Evolutionary conservation across 1,140 invertebrate species (phyloP), one percentile per base, ranked within the genome.

Genomic region (Dolichoris vasculosae): DNA sequence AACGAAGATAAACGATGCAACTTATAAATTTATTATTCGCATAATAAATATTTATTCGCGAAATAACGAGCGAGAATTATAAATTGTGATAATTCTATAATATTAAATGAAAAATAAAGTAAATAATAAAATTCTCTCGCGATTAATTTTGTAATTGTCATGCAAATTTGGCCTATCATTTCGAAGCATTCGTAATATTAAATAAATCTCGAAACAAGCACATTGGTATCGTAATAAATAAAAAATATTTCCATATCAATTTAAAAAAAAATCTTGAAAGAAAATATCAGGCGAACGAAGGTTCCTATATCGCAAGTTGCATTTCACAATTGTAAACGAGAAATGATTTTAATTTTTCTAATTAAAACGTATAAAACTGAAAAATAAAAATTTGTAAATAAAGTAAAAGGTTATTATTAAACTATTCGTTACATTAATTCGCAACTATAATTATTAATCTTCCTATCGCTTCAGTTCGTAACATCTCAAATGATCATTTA

Each of bases 1-100:
- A 20, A 64, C 2, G 43, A 26, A 76, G 26, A 8, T 35, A 80
- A 35, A 71, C 48, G 71, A 69, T 40, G 30, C 55, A 80, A 81
- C 75, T 85, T 81, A 85, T 75, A 81, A 75, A 81, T 85, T 85
- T 81, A 80, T 85, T 64, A 81, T 81, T 30, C 67, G 26, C 35
- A 43, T 73, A 85, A 85, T 59, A 78, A 73, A 67, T 85, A 73
- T 85, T 80, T 85, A 30, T 43, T 26, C 82, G 23, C 23, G 4
- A 2, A 59, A 59, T 26, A 59, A 26, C 26, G 55, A 26, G 23
- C 0, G 23, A 2, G 26, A 55, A 59, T 59, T 26, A 59, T 59
- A 59, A 59, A 59, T 59, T 23, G 55, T 59, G 2, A 26, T 26
- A 59, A 59, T 59, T 13, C 23, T 26, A 26, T 59, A 2, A 13